Percentiles rank a stretch among this genome's conserved stretches.
Evolutionary conservation across 1,140 invertebrate species (phyloP).

Genomic region (Drosophila melanica): DNA sequence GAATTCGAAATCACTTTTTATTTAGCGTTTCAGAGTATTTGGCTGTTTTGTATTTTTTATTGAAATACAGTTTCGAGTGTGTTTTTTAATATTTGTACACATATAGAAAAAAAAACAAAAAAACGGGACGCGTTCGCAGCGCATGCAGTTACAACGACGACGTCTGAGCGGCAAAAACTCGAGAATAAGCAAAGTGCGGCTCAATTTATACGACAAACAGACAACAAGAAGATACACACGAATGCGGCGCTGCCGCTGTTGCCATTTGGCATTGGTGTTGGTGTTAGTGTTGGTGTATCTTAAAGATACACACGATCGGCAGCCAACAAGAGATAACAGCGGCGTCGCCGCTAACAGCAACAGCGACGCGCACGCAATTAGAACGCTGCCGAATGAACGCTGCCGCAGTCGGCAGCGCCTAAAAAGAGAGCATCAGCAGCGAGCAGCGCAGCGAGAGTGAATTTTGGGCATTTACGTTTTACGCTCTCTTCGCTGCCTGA

Average conservation of each 20-base stretch:
- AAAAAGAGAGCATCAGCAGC: constrained; percentile 22
- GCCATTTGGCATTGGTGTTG: constrained; percentile 13
- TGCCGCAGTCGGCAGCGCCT: constrained; percentile 13
- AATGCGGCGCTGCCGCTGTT: constrained; percentile 29
- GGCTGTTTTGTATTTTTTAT: background rate
- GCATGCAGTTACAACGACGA: constrained; percentile 75
- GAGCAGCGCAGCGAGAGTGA: constrained; percentile 61
- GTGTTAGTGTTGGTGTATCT: constrained; percentile 54
- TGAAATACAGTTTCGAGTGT: constrained; percentile 15
- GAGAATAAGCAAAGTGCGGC: constrained; percentile 80
- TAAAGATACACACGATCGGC: constrained; percentile 69
- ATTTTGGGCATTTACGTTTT: constrained; percentile 35
- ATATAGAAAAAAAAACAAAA: constrained; percentile 10
- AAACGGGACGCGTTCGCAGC: constrained; percentile 41
- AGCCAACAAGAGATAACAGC: constrained; percentile 62
- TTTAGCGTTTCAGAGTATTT: constrained; percentile 22
- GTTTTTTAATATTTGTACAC: background rate
- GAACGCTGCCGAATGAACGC: constrained; percentile 41
- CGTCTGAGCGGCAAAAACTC: constrained; percentile 77
- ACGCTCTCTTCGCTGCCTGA: constrained; percentile 33
- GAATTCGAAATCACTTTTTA: constrained; percentile 16
- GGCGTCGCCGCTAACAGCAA: constrained; percentile 30
- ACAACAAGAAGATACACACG: constrained; percentile 72
- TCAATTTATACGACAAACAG: constrained; percentile 79
- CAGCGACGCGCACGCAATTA: constrained; percentile 61